phyloP scores from a whole-genome alignment of 2,113 vertebrate species.

The Oreochromis aureus region DNA sequence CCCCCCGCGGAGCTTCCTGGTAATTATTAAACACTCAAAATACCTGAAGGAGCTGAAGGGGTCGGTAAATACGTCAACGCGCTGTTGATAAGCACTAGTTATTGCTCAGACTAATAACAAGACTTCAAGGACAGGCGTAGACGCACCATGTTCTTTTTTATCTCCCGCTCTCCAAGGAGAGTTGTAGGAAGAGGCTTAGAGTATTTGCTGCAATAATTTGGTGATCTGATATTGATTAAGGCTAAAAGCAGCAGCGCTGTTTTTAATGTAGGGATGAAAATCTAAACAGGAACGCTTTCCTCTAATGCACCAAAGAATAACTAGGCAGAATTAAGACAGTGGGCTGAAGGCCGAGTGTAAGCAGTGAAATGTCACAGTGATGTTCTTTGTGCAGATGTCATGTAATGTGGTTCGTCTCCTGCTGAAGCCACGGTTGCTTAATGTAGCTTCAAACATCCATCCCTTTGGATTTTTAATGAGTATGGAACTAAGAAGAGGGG shows the following conservation, averaged over 20 bases:
- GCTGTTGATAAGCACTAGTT: not conserved
- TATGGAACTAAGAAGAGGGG: not conserved
- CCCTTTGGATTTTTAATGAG: conserved; percentile 46
- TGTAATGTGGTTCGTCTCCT: conserved; percentile 12
- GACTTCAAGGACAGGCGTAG: conserved; percentile 56
- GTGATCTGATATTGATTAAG: conserved; percentile 9
- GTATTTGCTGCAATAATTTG: not conserved
- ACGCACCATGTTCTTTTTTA: not conserved
- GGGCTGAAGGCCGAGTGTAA: not conserved
- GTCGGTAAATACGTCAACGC: not conserved
- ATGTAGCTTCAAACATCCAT: conserved; percentile 28
- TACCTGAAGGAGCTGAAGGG: not conserved
- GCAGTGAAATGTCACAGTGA: conserved; percentile 13
- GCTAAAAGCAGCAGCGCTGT: not conserved
- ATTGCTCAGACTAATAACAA: not conserved
- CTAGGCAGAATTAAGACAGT: not conserved
- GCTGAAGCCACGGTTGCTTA: conserved; percentile 8
- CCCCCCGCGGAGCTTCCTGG: not conserved
- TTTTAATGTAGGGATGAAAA: not conserved
- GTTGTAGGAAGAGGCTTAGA: not conserved
- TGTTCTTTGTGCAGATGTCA: not conserved
- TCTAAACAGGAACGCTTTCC: not conserved
- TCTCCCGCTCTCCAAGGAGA: not conserved
- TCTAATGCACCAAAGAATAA: not conserved
- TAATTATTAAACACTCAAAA: conserved; percentile 16